Evolutionary conservation across 2,888 invertebrate genomes (phyloP).

Genomic region (Sinhomidia bicolor): DNA sequence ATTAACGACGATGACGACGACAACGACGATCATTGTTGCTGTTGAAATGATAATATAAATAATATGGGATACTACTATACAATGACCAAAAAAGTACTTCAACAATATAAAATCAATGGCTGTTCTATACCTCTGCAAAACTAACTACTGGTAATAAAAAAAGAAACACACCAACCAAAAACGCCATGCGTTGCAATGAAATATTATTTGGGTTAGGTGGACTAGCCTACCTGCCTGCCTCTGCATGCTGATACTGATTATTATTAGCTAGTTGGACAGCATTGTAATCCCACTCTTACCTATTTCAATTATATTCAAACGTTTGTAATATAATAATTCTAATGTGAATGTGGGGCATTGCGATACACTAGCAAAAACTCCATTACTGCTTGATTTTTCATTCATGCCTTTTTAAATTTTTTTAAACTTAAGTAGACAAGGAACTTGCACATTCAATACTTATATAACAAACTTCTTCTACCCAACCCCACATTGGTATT

Average conservation of each 20-base stretch:
- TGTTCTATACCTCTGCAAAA: too few species aligned
- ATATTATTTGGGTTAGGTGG: slow-evolving; percentile 64
- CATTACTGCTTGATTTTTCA: too few species aligned
- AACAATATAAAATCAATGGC: too few species aligned
- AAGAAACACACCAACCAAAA: slow-evolving; percentile 53
- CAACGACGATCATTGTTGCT: slow-evolving; percentile 7
- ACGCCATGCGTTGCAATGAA: slow-evolving; percentile 27
- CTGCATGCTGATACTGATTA: too few species aligned
- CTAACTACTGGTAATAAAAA: slow-evolving; percentile 37
- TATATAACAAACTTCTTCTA: too few species aligned
- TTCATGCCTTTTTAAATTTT: too few species aligned
- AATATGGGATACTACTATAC: neutral
- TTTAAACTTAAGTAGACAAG: too few species aligned
- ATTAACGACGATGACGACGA: neutral
- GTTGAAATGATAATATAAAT: slow-evolving; percentile 22
- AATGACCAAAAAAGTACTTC: slow-evolving; percentile 50
- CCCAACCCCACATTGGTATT: too few species aligned
- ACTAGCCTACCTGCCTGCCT: slow-evolving; percentile 54
- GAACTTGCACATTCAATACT: too few species aligned
- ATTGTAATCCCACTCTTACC: slow-evolving; percentile 19
- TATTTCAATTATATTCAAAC: neutral
- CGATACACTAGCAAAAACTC: too few species aligned
- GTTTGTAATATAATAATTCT: neutral
- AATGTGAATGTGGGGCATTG: neutral
- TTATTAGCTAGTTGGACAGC: slow-evolving; percentile 21